phyloP scores from a whole-genome alignment of 2,113 vertebrate species.

The Hippotragus niger region DNA sequence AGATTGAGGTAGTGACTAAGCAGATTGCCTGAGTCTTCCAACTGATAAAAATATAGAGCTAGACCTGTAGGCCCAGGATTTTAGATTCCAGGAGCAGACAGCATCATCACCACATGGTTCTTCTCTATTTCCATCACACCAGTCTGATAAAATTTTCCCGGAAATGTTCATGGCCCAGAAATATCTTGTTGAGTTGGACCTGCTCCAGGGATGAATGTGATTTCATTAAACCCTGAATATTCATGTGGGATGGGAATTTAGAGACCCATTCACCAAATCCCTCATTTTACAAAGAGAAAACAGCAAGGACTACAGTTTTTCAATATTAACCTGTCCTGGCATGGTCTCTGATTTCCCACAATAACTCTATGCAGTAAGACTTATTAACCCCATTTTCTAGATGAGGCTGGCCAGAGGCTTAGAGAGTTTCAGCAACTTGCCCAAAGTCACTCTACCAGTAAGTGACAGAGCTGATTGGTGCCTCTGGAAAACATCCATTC shows the following conservation, averaged over 20 bases:
- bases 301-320: neutral
- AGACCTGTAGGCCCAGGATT: neutral
- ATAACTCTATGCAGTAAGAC: neutral
- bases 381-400: neutral
- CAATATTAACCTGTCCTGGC: neutral
- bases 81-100: accelerated
- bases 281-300: neutral
- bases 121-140: neutral
- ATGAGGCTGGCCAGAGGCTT: neutral
- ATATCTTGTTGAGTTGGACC: neutral
- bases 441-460: neutral
- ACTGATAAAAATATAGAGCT: neutral
- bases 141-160: neutral
- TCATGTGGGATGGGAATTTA: neutral
- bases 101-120: neutral
- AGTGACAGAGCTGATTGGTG: neutral
- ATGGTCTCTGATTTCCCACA: neutral
- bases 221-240: neutral
- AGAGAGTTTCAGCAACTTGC: neutral
- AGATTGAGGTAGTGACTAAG: neutral
- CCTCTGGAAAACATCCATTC: neutral
- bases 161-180: neutral
- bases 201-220: neutral
- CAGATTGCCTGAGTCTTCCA: neutral
- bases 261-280: neutral